Evolutionary conservation across 2,113 vertebrate species (phyloP), one percentile per base, ranked within the genome.

Genomic region (Pangasianodon gigas): DNA sequence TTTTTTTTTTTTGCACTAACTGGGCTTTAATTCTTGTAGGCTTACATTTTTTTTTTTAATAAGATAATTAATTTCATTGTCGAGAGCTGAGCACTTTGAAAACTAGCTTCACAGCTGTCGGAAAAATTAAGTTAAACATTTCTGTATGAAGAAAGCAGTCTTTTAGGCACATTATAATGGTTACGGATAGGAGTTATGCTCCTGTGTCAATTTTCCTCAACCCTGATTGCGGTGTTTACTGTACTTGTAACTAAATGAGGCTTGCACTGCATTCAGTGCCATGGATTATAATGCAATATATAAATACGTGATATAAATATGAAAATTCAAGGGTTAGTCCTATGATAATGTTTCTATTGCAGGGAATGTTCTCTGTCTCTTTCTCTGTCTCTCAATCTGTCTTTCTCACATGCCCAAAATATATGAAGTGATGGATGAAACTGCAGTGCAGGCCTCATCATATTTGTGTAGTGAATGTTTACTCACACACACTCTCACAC

Each of bases 381-480:
- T 32, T 82, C 16, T 46, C 52, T 85, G 54, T 67, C 83, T 29
- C 56, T 46, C 52, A 79, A 44, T 67, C 88, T 29, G 46, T 13
- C 58, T 62, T 62, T 29, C 54, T 58, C 58, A 48, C 60, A 52
- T 26, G 16, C 26, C 24, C 51, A 41, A 44, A 29, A 32, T 52
- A 29, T 18, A 52, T 67, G 21, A 79, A 71, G 54, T 85, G 60
- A 90, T 21, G 58, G 65, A 83, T 77, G 71, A 58, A 2, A 5
- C 6, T 87, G 94, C 92, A 93, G 93, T 94, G 95, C 93, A 94
- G 93, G 92, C 93, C 91, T 90, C 93, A 94, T 91, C 71, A 4
- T 67, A 32, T 74, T 81, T 91, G 89, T 87, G 79, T 79, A 41
- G 56, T 58, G 2, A 89, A 21, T 67, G 52, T 88, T 65, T 79